Percentiles rank a stretch among this genome's conserved stretches.
Evolutionary conservation across 2,888 invertebrate species (phyloP).

Genomic region (Thalpophila matura): DNA sequence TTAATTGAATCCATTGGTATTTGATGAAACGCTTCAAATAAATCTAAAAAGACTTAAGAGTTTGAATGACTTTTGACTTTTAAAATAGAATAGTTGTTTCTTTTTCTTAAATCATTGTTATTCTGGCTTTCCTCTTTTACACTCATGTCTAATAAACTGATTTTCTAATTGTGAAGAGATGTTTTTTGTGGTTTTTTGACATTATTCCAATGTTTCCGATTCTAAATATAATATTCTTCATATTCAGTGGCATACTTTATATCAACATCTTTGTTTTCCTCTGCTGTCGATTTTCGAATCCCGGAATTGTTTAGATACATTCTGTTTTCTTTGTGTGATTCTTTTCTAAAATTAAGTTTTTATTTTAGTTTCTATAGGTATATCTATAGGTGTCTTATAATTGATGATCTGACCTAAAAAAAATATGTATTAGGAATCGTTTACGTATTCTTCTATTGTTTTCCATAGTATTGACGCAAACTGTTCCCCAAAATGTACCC

Average conservation of each 20-base stretch:
- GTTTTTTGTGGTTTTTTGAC: slow-evolving; percentile 13
- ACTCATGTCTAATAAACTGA: slow-evolving; percentile 1
- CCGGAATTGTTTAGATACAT: slow-evolving; percentile 4
- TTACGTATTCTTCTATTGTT: slow-evolving; percentile 55
- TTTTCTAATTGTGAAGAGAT: slow-evolving; percentile 3
- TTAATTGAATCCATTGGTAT: slow-evolving; percentile 13
- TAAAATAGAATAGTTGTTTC: no score
- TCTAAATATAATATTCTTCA: slow-evolving; percentile 27
- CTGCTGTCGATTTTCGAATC: slow-evolving; percentile 8
- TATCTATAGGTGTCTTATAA: not conserved
- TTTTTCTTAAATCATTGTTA: slow-evolving; percentile 1
- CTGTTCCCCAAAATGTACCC: slow-evolving; percentile 41
- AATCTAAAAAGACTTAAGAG: not conserved
- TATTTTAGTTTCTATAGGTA: not conserved
- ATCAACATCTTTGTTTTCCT: slow-evolving; percentile 18
- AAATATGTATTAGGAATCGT: slow-evolving; percentile 1
- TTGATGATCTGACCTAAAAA: slow-evolving; percentile 14
- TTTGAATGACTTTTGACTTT: not conserved
- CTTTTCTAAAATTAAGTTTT: no score
- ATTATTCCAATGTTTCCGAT: slow-evolving; percentile 20
- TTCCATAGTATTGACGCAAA: slow-evolving; percentile 51
- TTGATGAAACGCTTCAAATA: not conserved
- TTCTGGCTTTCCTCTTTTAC: not conserved
- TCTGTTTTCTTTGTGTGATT: no score
- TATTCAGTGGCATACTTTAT: slow-evolving; percentile 24